These are phyloP conservation scores for Willowsia nigromaculata DNA, from an alignment of 2,888 invertebrate species.

Conservation along the genomic window DNA sequence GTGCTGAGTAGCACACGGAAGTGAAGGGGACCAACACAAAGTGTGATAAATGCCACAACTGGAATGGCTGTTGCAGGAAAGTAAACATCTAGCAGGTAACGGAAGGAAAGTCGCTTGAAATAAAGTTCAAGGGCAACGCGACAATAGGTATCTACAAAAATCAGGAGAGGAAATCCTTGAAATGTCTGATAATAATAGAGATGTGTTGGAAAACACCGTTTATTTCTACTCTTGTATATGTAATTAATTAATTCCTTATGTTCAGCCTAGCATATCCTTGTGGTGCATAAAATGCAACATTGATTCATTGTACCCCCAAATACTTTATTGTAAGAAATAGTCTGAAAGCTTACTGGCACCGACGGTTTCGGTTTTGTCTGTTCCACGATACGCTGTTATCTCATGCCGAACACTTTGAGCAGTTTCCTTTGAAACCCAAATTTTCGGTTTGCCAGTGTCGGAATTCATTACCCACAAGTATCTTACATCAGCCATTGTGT, in stretches of 20 bases:
- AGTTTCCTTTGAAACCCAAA: slow-evolving; percentile 52
- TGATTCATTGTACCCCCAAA: too few relatives aligned
- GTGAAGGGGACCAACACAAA: slow-evolving; percentile 64
- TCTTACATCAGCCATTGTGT: slow-evolving; percentile 9
- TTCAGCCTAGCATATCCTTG: too few relatives aligned
- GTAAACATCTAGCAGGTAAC: slow-evolving; percentile 74
- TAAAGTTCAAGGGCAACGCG: slow-evolving; percentile 66
- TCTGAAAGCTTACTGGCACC: too few relatives aligned
- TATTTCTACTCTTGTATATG: too few relatives aligned
- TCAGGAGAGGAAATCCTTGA: background rate
- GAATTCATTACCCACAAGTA: slow-evolving; percentile 32
- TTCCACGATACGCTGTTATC: slow-evolving; percentile 51
- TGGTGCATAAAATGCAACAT: too few relatives aligned
- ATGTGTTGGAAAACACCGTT: too few relatives aligned
- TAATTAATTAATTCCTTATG: too few relatives aligned
- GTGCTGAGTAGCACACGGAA: slow-evolving; percentile 71
- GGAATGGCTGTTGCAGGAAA: slow-evolving; percentile 74
- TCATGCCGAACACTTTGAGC: slow-evolving; percentile 58
- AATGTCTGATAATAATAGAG: too few relatives aligned
- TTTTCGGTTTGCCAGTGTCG: slow-evolving; percentile 27
- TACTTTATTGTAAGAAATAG: too few relatives aligned
- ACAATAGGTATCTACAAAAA: slow-evolving; percentile 13
- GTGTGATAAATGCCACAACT: slow-evolving; percentile 71
- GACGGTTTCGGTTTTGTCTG: background rate
- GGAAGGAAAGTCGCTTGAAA: slow-evolving; percentile 68